Conservation (phyloP, 2,888 invertebrate genomes). For the Mylabris sibirica region DNA sequence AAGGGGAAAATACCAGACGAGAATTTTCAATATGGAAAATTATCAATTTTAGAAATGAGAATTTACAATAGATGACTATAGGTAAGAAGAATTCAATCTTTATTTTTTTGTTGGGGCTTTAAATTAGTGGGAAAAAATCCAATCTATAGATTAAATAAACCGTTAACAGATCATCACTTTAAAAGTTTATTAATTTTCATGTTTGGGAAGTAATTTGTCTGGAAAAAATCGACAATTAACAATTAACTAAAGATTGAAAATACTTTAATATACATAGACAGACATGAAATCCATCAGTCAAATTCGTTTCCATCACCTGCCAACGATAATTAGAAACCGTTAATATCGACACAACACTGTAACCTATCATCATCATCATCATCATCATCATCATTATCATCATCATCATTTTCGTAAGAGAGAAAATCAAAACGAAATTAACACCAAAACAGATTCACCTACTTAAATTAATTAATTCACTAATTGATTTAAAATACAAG, state of each 20-base stretch:
- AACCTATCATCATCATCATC: slow-evolving; percentile 11
- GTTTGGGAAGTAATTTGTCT: slow-evolving; percentile 10
- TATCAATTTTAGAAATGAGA: neutral
- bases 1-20: slow-evolving; percentile 25
- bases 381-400: slow-evolving; percentile 8
- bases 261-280: slow-evolving; percentile 6
- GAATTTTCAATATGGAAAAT: neutral
- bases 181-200: neutral
- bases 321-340: slow-evolving; percentile 18
- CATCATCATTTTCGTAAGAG: neutral
- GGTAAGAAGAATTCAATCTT: neutral
- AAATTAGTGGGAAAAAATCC: neutral
- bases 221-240: slow-evolving; percentile 15
- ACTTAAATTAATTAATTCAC: neutral
- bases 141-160: neutral
- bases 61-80: neutral
- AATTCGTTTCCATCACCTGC: slow-evolving; percentile 18
- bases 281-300: slow-evolving; percentile 17
- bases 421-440: slow-evolving; percentile 2
- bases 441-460: neutral
- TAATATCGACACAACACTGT: slow-evolving; percentile 14
- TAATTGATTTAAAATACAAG: neutral
- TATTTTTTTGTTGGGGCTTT: neutral
- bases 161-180: slow-evolving; percentile 17
- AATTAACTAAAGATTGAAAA: slow-evolving; percentile 9